A percentile compares a stretch with the other conserved stretches of the same genome.
phyloP scores from a whole-genome alignment of 2,113 vertebrate species.

The Mormyrus iriodes region DNA sequence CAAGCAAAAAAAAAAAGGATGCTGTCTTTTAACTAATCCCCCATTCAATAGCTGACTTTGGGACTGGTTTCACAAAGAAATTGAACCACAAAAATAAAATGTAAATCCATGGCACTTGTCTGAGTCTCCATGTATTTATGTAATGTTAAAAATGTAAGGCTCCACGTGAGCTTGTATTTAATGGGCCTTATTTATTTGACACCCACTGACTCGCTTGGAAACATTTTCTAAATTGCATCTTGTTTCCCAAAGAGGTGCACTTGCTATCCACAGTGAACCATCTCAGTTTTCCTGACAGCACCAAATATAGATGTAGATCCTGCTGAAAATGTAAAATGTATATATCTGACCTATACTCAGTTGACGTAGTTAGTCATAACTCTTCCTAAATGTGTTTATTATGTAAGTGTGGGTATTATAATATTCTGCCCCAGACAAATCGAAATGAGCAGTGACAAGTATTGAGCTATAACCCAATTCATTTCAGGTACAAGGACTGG shows the following conservation, averaged over 20 bases:
- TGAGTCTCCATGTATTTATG: neutral
- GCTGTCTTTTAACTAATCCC: neutral
- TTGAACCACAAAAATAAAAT: neutral
- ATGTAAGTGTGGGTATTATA: neutral
- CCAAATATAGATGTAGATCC: neutral
- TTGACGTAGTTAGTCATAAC: neutral
- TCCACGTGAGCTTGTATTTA: neutral
- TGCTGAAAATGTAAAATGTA: slow-evolving; percentile 3
- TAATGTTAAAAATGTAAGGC: neutral
- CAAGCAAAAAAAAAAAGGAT: neutral
- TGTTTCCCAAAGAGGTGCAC: neutral
- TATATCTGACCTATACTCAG: neutral
- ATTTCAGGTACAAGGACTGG: neutral
- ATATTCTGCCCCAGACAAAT: neutral
- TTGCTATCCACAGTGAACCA: neutral
- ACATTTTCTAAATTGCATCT: slow-evolving; percentile 4
- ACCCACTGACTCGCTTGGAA: slow-evolving; percentile 6
- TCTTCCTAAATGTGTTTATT: slow-evolving; percentile 1
- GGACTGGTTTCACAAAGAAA: neutral
- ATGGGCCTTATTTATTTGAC: slow-evolving; percentile 1
- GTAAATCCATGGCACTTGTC: neutral
- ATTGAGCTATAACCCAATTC: neutral
- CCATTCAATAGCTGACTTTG: neutral
- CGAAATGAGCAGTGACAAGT: neutral
- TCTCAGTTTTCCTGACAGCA: neutral